Conservation (phyloP, 2,797 vertebrate species). For the Bothrops alternatus region DNA sequence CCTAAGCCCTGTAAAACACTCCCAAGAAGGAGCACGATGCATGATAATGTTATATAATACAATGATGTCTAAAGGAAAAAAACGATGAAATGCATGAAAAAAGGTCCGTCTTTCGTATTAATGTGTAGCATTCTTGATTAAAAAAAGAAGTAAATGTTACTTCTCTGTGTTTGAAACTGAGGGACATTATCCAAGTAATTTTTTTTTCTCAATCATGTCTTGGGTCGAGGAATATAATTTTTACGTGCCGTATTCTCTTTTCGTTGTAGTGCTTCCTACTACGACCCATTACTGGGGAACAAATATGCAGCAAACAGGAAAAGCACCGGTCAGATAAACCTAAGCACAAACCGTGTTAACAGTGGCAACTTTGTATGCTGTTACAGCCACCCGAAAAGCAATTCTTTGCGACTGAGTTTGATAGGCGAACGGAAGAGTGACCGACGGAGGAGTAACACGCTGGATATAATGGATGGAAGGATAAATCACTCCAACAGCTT, state of each 20-base stretch:
- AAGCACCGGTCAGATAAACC: constrained; percentile 96
- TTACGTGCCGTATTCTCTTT: constrained; percentile 20
- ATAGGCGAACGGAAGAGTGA: constrained; percentile 85
- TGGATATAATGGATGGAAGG: constrained; percentile 89
- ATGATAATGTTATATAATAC: background rate
- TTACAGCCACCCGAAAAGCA: constrained; percentile 82
- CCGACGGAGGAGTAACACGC: constrained; percentile 91
- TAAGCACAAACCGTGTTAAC: constrained; percentile 79
- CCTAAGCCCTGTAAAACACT: background rate
- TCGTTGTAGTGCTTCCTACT: constrained; percentile 79
- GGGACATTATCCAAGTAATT: background rate
- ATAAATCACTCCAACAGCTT: constrained; percentile 87
- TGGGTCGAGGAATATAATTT: background rate
- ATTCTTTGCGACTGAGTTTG: constrained; percentile 89
- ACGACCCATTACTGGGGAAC: constrained; percentile 85
- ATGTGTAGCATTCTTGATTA: background rate
- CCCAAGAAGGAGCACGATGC: background rate
- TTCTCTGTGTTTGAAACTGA: background rate
- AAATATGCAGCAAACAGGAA: constrained; percentile 96
- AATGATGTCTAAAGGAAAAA: background rate
- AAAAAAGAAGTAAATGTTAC: background rate
- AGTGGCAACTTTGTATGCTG: constrained; percentile 78
- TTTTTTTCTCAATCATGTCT: background rate
- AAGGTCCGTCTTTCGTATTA: background rate
- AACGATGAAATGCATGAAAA: background rate